Percentiles rank a stretch among this genome's conserved stretches.
Conservation (phyloP, 2,888 invertebrate species). For the Oscheius sp. region DNA sequence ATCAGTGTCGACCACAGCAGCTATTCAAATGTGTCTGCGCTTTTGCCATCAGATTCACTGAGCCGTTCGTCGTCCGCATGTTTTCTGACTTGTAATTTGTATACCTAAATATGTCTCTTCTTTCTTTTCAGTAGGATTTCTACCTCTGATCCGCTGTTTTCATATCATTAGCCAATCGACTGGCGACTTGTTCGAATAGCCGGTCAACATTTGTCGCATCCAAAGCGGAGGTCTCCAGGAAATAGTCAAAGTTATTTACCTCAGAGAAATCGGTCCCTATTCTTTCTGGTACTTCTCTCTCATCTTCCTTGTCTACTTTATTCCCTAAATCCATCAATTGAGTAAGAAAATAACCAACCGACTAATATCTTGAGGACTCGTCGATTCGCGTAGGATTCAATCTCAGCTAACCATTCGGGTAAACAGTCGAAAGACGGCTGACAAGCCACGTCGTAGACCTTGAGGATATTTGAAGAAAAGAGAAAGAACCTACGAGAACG, state of each 20-base stretch:
- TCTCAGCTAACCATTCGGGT: conserved; percentile 95
- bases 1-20: conserved; percentile 49
- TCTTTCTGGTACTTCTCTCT: conserved; percentile 88
- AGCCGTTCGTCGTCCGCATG: conserved; percentile 1
- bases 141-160: conserved; percentile 68
- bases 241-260: conserved; percentile 81
- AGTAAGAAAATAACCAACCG: conserved; percentile 78
- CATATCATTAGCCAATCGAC: conserved; percentile 68
- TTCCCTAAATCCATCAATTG: conserved; percentile 79
- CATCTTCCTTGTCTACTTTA: conserved; percentile 93
- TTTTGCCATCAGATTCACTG: conserved; percentile 53
- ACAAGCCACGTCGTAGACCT: conserved; percentile 95
- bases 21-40: conserved; percentile 56
- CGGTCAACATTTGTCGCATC: conserved; percentile 97
- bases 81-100: conserved; percentile 48
- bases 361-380: conserved; percentile 93
- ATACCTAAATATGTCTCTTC: conserved; percentile 35
- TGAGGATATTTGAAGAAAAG: no score
- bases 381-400: conserved; percentile 94
- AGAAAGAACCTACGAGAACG: conserved; percentile 78
- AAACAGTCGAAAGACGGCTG: conserved; percentile 97
- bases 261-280: conserved; percentile 94
- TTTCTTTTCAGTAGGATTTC: neutral
- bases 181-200: conserved; percentile 93
- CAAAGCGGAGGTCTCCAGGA: conserved; percentile 95